Evolutionary conservation across 2,113 vertebrate species (phyloP), one percentile per base, ranked within the genome.

Genomic region (Aplodontia rufa): DNA sequence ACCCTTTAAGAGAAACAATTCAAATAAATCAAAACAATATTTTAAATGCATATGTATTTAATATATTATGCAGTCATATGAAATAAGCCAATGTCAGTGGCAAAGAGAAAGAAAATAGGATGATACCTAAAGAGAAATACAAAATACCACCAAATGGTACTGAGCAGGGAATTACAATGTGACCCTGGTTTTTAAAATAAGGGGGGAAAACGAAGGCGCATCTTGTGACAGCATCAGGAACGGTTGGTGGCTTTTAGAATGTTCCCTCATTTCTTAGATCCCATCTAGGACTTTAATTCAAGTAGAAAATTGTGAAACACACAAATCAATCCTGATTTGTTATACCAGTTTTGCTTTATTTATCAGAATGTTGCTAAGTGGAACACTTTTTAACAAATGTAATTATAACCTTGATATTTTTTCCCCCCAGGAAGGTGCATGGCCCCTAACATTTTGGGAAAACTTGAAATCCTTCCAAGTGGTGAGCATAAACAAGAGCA

Each of bases 21-120:
- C 78, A 40, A 87, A 96, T 91, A 96, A 95, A 97, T 80, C 37
- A 62, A 96, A 97, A 95, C 97, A 97, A 32, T 90, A 96, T 85
- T 97, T 96, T 88, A 96, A 95, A 93, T 92, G 87, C 91, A 96
- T 93, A 90, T 95, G 75, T 76, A 66, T 90, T 95, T 91, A 97
- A 97, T 60, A 86, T 66, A 96, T 24, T 42, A 92, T 2, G 1
- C 49, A 96, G 96, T 98, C 97, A 90, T 71, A 71, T 40, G 60
- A 92, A 96, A 94, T 83, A 74, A 94, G 93, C 96, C 30, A 10
- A 94, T 79, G 96, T 94, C 80, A 93, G 55, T 42, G 84, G 78
- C 85, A 94, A 97, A 78, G 78, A 90, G 79, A 96, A 97, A 71
- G 86, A 93, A 98, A 90, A 93, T 35, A 45, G 72, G 35, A 32